Evolutionary conservation across 2,797 vertebrate species (phyloP).

Genomic region (Schizopygopsis malacanthus): DNA sequence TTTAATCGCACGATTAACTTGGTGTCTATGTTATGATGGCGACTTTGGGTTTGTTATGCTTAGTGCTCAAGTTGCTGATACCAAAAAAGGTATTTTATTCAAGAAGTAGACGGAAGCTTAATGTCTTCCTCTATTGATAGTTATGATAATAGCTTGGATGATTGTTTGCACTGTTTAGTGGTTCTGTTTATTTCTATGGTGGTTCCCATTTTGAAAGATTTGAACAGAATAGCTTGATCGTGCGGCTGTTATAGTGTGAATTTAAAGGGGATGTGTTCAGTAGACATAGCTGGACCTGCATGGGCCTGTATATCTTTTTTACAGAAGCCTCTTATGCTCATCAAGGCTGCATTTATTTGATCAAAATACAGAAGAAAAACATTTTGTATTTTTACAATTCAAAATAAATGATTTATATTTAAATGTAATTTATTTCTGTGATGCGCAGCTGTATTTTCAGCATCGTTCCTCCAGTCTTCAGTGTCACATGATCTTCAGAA

Average conservation of each 20-base stretch:
- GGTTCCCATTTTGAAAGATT: background rate
- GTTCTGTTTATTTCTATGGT: background rate
- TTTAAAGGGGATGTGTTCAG: background rate
- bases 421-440: background rate
- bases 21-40: background rate
- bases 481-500: background rate
- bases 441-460: background rate
- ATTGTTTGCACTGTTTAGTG: background rate
- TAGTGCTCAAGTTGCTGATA: background rate
- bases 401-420: background rate
- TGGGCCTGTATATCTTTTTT: slow-evolving; percentile 57
- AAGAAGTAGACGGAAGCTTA: background rate
- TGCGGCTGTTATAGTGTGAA: background rate
- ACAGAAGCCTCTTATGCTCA: background rate
- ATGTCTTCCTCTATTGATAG: background rate
- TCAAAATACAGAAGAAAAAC: background rate
- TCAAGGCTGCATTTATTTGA: background rate
- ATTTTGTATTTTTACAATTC: background rate
- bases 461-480: background rate
- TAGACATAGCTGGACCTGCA: background rate
- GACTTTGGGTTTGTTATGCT: background rate
- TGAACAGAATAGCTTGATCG: background rate
- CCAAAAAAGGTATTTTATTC: background rate
- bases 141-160: background rate
- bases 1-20: background rate